Evolutionary conservation across 2,113 vertebrate genomes (phyloP).

Genomic region (Onychostoma macrolepis): DNA sequence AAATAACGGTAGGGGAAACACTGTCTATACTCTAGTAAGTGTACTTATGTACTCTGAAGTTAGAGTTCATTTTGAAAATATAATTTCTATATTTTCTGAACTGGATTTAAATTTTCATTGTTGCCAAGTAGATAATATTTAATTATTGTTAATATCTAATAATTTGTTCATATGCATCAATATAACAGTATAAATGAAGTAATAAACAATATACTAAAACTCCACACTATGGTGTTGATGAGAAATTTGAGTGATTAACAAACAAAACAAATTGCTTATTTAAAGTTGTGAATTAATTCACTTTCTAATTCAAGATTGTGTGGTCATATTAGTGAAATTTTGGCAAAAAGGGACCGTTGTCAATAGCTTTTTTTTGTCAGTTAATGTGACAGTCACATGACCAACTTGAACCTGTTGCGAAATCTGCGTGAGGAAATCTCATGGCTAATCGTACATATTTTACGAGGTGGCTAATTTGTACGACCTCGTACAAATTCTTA

Average conservation of each 20-base stretch:
- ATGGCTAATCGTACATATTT: no score
- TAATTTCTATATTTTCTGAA: background rate
- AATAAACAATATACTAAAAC: background rate
- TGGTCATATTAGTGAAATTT: background rate
- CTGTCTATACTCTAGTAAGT: no score
- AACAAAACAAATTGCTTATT: background rate
- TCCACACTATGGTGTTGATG: background rate
- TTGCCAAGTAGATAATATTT: background rate
- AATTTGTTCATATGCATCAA: background rate
- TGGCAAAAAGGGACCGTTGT: background rate
- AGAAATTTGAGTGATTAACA: background rate
- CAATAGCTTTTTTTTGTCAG: no score
- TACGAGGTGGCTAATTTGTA: no score
- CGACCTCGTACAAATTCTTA: no score
- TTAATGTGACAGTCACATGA: background rate
- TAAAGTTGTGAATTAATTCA: background rate
- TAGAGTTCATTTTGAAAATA: background rate
- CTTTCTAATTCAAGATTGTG: background rate
- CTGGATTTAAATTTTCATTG: background rate
- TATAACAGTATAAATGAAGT: background rate
- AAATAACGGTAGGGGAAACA: no score
- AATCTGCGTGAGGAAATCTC: background rate
- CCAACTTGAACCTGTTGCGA: background rate
- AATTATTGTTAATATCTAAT: background rate
- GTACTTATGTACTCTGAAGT: background rate